phyloP scores from a whole-genome alignment of 2,888 invertebrate genomes.

The Cataglyphis albicans region DNA sequence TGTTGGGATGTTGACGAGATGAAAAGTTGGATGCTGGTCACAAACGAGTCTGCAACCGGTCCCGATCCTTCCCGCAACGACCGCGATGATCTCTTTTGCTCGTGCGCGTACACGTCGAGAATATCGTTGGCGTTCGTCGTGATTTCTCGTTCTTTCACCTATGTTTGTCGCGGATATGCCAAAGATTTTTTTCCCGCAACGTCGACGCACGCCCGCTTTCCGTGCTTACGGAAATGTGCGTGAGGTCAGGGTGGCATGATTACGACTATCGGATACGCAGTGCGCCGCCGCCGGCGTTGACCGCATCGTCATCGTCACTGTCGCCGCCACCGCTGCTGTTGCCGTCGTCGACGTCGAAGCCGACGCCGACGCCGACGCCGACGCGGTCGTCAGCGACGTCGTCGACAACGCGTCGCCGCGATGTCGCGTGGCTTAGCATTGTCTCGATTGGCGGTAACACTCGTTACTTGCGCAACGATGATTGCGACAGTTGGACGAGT shows the following conservation, averaged over 20 bases:
- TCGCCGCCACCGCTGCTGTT: constrained; percentile 73
- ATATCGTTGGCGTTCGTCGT: constrained; percentile 14
- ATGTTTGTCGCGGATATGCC: constrained; percentile 25
- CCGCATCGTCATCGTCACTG: constrained; percentile 74
- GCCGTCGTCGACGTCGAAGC: constrained; percentile 78
- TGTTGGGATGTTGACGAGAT: not conserved
- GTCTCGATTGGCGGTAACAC: constrained; percentile 67
- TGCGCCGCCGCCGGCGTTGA: constrained; percentile 77
- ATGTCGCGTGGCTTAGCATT: constrained; percentile 80
- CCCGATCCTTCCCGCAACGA: constrained; percentile 34
- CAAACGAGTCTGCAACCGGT: constrained; percentile 55
- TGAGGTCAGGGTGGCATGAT: constrained; percentile 85
- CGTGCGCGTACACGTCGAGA: constrained; percentile 41
- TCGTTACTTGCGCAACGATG: constrained; percentile 77
- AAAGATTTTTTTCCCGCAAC: constrained; percentile 54
- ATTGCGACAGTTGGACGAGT: constrained; percentile 57
- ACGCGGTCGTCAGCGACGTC: constrained; percentile 78
- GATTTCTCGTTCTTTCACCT: constrained; percentile 31
- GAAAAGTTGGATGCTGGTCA: constrained; percentile 4
- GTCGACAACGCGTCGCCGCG: constrained; percentile 75
- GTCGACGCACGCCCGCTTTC: constrained; percentile 70
- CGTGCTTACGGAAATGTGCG: constrained; percentile 78
- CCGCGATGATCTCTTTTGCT: constrained; percentile 14
- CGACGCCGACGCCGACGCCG: constrained; percentile 13
- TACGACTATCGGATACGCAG: constrained; percentile 80